Conservation (phyloP, 92 coral and sea anemone genomes). For the Zoanthus sansibaricus region DNA sequence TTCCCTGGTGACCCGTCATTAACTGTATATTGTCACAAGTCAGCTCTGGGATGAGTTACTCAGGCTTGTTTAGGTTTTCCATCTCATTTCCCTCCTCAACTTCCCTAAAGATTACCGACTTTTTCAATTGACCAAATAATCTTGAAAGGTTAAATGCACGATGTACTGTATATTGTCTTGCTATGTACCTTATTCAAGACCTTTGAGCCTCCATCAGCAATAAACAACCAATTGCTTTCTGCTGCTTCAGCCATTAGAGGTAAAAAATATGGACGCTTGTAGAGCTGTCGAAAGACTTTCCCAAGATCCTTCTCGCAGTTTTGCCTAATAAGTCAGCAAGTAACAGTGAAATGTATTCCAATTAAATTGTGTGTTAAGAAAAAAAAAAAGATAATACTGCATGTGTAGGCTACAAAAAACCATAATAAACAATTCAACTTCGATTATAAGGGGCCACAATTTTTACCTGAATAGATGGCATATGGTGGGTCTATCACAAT, state of each 20-base stretch:
- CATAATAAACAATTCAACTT: no score
- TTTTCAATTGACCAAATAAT: no score
- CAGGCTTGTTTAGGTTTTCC: no score
- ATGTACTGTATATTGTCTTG: neutral
- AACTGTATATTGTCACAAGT: no score
- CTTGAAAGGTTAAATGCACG: neutral
- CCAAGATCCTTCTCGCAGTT: slow-evolving; percentile 87
- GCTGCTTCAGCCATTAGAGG: slow-evolving; percentile 97
- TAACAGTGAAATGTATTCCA: neutral
- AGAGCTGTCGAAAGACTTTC: slow-evolving; percentile 83
- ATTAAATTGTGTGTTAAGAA: neutral
- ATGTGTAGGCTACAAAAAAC: neutral
- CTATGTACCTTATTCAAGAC: slow-evolving; percentile 43
- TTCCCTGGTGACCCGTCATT: no score
- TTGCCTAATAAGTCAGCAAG: slow-evolving; percentile 65
- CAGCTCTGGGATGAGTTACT: no score
- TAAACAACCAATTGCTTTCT: slow-evolving; percentile 89
- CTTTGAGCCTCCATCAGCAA: slow-evolving; percentile 74
- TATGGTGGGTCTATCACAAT: no score
- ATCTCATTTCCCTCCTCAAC: no score
- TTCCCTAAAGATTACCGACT: no score
- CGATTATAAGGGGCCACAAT: no score
- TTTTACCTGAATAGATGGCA: no score
- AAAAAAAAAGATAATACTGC: neutral
- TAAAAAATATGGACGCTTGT: slow-evolving; percentile 93